Evolutionary conservation across 2,113 vertebrate species (phyloP).

Genomic region (Potamarius usumacintae): DNA sequence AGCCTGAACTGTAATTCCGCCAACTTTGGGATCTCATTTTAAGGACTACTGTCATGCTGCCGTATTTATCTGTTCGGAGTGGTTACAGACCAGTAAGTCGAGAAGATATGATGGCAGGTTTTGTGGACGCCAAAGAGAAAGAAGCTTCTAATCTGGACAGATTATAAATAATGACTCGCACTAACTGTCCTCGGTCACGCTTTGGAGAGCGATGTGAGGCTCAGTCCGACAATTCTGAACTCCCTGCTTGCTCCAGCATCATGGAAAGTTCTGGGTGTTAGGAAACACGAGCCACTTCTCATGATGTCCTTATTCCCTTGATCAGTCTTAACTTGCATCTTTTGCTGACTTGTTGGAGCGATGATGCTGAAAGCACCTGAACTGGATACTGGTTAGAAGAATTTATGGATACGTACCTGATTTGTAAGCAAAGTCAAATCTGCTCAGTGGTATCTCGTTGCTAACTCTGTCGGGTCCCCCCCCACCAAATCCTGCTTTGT

Average conservation of each 20-base stretch:
- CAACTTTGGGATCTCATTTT: background rate
- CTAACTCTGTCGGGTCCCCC: background rate
- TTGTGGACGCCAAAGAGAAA: background rate
- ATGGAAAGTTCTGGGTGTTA: background rate
- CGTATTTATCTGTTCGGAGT: slow-evolving; percentile 2
- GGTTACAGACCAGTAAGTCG: slow-evolving; percentile 9
- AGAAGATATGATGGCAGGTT: slow-evolving; percentile 24
- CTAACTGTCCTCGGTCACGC: background rate
- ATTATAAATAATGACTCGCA: slow-evolving; percentile 6
- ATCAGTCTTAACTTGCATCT: background rate
- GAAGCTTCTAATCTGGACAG: slow-evolving; percentile 11
- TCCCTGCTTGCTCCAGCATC: background rate
- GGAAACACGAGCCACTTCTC: background rate
- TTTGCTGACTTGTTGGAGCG: background rate
- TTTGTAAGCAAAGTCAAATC: background rate
- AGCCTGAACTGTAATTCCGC: slow-evolving; percentile 12
- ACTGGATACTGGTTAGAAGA: background rate
- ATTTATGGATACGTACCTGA: background rate
- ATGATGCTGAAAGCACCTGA: background rate
- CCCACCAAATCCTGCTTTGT: background rate
- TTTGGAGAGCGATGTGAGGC: background rate
- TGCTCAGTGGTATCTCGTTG: background rate
- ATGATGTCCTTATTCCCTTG: background rate
- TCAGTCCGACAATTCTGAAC: background rate
- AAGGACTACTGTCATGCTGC: background rate